A percentile compares a stretch with the other conserved stretches of the same genome.
phyloP scores from a whole-genome alignment of 2,888 invertebrate species.

The Aphodius granarius region DNA sequence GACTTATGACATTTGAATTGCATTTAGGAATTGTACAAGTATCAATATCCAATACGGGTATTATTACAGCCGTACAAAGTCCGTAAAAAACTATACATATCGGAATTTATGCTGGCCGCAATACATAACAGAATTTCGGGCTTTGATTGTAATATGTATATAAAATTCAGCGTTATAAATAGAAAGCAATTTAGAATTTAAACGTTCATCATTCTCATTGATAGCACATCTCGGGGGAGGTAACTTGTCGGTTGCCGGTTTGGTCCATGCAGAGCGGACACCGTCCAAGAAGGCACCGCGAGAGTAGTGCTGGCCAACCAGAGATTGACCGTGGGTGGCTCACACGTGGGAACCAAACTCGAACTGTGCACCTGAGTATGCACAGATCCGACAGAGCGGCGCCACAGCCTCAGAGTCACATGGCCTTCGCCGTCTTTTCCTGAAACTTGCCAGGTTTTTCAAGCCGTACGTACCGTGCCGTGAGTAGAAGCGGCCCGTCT shows the following conservation, averaged over 20 bases:
- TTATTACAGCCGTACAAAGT: too few relatives aligned
- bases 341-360: slow-evolving; percentile 53
- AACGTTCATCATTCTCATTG: neutral
- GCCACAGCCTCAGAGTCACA: slow-evolving; percentile 51
- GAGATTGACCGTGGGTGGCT: slow-evolving; percentile 45
- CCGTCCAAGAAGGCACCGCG: neutral
- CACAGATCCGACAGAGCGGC: slow-evolving; percentile 65
- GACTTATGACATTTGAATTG: too few relatives aligned
- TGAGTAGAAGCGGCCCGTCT: neutral
- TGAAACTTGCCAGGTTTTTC: slow-evolving; percentile 7
- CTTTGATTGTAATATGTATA: too few relatives aligned
- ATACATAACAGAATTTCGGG: too few relatives aligned
- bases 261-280: neutral
- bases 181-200: neutral
- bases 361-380: slow-evolving; percentile 69
- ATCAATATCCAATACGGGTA: too few relatives aligned
- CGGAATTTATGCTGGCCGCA: too few relatives aligned
- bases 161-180: neutral
- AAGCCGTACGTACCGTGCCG: slow-evolving; percentile 2
- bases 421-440: slow-evolving; percentile 14
- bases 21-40: too few relatives aligned
- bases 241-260: neutral
- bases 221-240: neutral
- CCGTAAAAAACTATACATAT: too few relatives aligned
- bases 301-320: neutral